phyloP scores from a whole-genome alignment of 2,888 invertebrate species.

The Flexamia atlantica region DNA sequence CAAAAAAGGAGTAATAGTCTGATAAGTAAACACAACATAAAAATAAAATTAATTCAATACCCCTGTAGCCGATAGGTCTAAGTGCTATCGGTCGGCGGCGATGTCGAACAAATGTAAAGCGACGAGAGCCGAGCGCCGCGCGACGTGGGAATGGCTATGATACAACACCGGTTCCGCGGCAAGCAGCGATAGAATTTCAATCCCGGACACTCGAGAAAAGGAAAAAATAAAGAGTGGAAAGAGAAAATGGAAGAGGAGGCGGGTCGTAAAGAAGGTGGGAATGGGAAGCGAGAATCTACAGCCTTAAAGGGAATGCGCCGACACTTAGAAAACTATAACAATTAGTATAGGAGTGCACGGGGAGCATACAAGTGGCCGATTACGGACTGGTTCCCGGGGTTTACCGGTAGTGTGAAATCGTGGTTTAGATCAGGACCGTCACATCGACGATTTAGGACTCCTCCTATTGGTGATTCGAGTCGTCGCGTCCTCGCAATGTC shows the following conservation, averaged over 20 bases:
- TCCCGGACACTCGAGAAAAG: slow-evolving; percentile 32
- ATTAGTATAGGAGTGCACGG: slow-evolving; percentile 37
- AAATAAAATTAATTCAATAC: slow-evolving; percentile 35
- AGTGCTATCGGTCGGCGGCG: background rate
- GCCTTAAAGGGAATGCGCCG: slow-evolving; percentile 39
- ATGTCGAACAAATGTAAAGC: slow-evolving; percentile 36
- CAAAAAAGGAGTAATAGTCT: background rate
- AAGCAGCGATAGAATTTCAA: slow-evolving; percentile 52
- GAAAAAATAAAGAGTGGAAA: slow-evolving; percentile 34
- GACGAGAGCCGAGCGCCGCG: background rate
- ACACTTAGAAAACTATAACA: slow-evolving; percentile 59
- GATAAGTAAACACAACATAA: slow-evolving; percentile 1
- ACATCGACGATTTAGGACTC: slow-evolving; percentile 26
- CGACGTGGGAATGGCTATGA: slow-evolving; percentile 19
- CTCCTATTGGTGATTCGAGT: background rate
- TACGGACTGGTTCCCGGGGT: slow-evolving; percentile 26
- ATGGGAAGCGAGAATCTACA: slow-evolving; percentile 47
- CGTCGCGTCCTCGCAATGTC: background rate
- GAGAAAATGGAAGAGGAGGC: slow-evolving; percentile 35
- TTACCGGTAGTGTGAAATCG: slow-evolving; percentile 18
- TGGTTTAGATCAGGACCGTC: background rate
- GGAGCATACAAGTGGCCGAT: slow-evolving; percentile 46
- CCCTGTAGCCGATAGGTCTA: background rate
- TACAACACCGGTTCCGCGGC: slow-evolving; percentile 25
- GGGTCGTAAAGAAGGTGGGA: slow-evolving; percentile 46